Percentiles rank a stretch among this genome's conserved stretches.
These are phyloP conservation scores for Dreissena rostriformis DNA, from an alignment of 1,140 invertebrate genomes.

Conservation along the genomic window DNA sequence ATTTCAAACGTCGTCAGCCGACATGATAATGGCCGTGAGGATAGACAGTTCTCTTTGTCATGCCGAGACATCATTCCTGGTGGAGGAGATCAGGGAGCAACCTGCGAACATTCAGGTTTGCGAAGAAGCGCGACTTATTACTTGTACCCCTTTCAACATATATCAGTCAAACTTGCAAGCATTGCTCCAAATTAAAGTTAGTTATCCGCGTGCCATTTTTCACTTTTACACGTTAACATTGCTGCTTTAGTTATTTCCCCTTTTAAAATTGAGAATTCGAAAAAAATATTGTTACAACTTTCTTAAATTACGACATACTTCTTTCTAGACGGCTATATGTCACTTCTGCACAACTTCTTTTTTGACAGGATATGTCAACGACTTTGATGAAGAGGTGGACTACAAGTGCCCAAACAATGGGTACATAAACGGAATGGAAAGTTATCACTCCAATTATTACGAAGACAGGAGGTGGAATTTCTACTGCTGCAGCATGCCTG, in stretches of 20 bases:
- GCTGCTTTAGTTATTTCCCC: background rate
- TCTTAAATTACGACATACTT: background rate
- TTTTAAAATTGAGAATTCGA: background rate
- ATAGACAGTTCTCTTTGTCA: background rate
- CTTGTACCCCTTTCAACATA: no score
- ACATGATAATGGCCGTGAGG: background rate
- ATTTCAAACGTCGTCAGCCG: background rate
- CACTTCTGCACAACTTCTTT: background rate
- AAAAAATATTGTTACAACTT: background rate
- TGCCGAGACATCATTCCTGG: background rate
- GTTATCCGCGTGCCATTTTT: background rate
- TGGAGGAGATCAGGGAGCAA: background rate
- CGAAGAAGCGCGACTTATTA: no score
- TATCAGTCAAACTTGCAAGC: no score
- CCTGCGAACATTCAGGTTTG: background rate
- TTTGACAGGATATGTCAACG: background rate
- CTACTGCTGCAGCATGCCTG: background rate
- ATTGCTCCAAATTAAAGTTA: background rate
- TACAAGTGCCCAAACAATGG: background rate
- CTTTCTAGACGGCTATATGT: no score
- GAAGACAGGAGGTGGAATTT: background rate
- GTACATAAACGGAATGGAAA: background rate
- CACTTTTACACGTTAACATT: background rate
- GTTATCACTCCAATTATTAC: background rate
- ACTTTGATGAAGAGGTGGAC: background rate